A percentile compares a stretch with the other conserved stretches of the same genome.
Conservation (phyloP, 2,888 invertebrate genomes). For the Dromius quadrimaculatus region DNA sequence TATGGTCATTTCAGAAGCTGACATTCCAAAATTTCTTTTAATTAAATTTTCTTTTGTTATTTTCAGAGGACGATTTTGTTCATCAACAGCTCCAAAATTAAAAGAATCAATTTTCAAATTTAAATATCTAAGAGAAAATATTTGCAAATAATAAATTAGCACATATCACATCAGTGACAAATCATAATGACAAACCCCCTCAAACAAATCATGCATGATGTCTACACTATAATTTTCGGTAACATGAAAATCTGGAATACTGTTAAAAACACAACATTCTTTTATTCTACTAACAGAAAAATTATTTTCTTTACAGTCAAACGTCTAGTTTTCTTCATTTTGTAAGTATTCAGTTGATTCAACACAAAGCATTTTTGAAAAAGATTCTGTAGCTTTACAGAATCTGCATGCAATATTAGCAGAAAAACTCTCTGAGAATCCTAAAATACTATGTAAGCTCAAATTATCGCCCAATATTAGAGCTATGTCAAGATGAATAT, state of each 20-base stretch:
- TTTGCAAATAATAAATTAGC: slow-evolving; percentile 1
- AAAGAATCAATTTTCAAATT: slow-evolving; percentile 33
- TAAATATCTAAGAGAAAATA: slow-evolving; percentile 29
- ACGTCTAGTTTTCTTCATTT: slow-evolving; percentile 43
- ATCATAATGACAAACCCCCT: slow-evolving; percentile 49
- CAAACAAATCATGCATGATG: slow-evolving; percentile 53
- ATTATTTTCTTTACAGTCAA: slow-evolving; percentile 38
- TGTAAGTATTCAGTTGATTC: slow-evolving; percentile 4
- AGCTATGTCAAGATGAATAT: slow-evolving; percentile 44
- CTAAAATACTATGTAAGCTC: slow-evolving; percentile 39
- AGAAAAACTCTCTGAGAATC: slow-evolving; percentile 51
- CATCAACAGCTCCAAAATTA: slow-evolving; percentile 6
- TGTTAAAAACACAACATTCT: slow-evolving; percentile 19
- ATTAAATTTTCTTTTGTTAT: slow-evolving; percentile 26
- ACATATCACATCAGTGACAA: not conserved
- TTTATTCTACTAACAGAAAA: slow-evolving; percentile 30
- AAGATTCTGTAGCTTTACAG: slow-evolving; percentile 48
- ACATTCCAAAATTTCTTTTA: slow-evolving; percentile 1
- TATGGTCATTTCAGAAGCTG: not conserved
- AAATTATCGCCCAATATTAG: slow-evolving; percentile 53
- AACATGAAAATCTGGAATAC: slow-evolving; percentile 46
- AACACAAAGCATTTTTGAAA: slow-evolving; percentile 4
- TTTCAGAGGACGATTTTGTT: slow-evolving; percentile 4
- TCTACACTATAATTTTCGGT: slow-evolving; percentile 49
- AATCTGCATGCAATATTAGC: slow-evolving; percentile 50